A percentile compares a stretch with the other conserved stretches of the same genome.
Evolutionary conservation across 2,888 invertebrate genomes (phyloP).

Genomic region (Ectemnius continuus): DNA sequence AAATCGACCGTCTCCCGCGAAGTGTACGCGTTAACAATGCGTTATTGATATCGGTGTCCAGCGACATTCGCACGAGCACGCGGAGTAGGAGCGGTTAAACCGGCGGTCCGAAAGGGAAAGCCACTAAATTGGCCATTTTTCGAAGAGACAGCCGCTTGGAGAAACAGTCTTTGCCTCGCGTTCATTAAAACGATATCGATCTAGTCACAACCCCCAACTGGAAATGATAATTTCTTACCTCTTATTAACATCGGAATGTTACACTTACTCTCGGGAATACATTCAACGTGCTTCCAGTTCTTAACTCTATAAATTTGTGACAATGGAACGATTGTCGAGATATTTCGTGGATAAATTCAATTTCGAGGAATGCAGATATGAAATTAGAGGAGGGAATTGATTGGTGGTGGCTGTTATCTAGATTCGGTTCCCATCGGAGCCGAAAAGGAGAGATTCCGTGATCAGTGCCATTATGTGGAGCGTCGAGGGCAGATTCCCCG

Average conservation of each 20-base stretch:
- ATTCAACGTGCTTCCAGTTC: too few species aligned
- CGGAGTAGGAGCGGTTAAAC: too few species aligned
- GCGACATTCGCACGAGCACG: too few species aligned
- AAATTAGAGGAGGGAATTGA: too few species aligned
- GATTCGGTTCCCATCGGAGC: neutral
- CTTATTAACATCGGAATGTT: neutral
- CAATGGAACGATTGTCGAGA: too few species aligned
- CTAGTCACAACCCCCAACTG: neutral
- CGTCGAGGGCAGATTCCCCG: slow-evolving; percentile 62
- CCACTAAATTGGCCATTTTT: slow-evolving; percentile 17
- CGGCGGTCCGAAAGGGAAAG: slow-evolving; percentile 23
- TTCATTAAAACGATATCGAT: slow-evolving; percentile 8
- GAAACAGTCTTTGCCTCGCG: slow-evolving; percentile 7
- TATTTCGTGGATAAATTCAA: too few species aligned
- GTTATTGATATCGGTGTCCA: slow-evolving; percentile 18
- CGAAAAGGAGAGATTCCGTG: slow-evolving; percentile 8
- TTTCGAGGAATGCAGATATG: too few species aligned
- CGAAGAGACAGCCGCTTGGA: neutral
- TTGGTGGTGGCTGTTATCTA: too few species aligned
- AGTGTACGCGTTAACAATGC: slow-evolving; percentile 28
- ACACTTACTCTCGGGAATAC: neutral
- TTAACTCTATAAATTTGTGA: too few species aligned
- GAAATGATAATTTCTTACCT: neutral
- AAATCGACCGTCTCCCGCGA: slow-evolving; percentile 18
- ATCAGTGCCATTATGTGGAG: slow-evolving; percentile 19